Percentiles rank a stretch among this genome's conserved stretches.
phyloP scores from a whole-genome alignment of 2,888 invertebrate genomes.

The Hemistola chrysoprasaria region DNA sequence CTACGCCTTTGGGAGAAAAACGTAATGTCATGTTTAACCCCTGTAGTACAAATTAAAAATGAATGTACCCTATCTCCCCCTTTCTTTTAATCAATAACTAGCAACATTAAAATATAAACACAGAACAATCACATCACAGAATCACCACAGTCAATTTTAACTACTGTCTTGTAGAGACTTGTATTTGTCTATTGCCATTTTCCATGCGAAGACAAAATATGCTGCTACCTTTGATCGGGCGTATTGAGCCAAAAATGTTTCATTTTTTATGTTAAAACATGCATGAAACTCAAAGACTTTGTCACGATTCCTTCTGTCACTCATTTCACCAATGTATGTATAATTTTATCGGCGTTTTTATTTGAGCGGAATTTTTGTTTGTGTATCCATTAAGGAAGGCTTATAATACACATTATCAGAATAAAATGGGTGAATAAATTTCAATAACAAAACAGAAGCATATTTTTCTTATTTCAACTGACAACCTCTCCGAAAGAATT shows the following conservation, averaged over 20 bases:
- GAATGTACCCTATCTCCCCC: no score
- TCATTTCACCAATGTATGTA: constrained; percentile 17
- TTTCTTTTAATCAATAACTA: no score
- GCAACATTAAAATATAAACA: no score
- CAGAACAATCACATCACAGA: no score
- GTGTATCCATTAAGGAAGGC: constrained; percentile 10
- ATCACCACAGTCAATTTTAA: background rate
- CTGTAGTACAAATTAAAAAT: no score
- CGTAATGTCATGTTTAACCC: no score
- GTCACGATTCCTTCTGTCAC: constrained; percentile 19
- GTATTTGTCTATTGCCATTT: constrained; percentile 24
- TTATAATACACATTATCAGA: background rate
- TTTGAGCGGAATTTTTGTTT: constrained; percentile 14
- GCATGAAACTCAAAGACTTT: constrained; percentile 28
- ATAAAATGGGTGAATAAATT: background rate
- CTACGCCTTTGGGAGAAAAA: no score
- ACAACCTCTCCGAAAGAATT: background rate
- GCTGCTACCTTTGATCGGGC: constrained; percentile 18
- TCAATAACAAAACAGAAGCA: background rate
- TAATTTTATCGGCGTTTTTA: constrained; percentile 28
- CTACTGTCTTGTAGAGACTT: background rate
- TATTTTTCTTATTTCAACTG: background rate
- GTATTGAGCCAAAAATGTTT: constrained; percentile 18
- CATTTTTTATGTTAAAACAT: constrained; percentile 24
- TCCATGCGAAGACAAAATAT: constrained; percentile 23